These are phyloP conservation scores for Nudaria mundana DNA, from an alignment of 2,888 invertebrate genomes.

Conservation along the genomic window DNA sequence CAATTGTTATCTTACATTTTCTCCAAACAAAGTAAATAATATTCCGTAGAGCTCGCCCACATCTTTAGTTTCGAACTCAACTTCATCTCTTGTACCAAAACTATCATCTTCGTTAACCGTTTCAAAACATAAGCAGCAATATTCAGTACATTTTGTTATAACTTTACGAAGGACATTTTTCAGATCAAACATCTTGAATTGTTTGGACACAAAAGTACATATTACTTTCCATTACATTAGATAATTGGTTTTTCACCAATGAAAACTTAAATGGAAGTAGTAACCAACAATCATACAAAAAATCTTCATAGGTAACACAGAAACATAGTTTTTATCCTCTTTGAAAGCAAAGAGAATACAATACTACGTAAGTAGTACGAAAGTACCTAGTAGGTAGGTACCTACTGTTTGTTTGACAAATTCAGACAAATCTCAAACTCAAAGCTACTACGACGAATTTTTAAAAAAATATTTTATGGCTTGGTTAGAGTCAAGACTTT, in stretches of 20 bases:
- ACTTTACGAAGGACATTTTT: constrained; percentile 13
- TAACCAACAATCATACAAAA: no score
- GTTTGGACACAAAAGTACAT: background rate
- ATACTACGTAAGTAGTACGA: no score
- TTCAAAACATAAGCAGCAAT: constrained; percentile 31
- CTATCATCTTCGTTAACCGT: constrained; percentile 5
- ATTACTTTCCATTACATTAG: background rate
- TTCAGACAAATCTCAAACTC: no score
- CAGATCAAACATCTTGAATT: constrained; percentile 12
- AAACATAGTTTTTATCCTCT: no score
- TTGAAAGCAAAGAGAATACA: background rate
- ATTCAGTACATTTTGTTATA: constrained; percentile 9
- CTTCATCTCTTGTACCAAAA: constrained; percentile 22
- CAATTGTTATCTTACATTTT: constrained; percentile 27
- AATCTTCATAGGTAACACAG: no score
- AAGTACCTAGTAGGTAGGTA: no score
- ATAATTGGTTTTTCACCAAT: no score
- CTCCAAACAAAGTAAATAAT: constrained; percentile 20
- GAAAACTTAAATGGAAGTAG: no score
- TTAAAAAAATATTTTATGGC: no score
- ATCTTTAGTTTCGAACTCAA: constrained; percentile 12
- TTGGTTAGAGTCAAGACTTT: no score
- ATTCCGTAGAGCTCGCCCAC: constrained; percentile 17
- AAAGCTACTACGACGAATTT: no score
- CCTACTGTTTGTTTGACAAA: no score